A percentile compares a stretch with the other conserved stretches of the same genome.
These are phyloP conservation scores for Ifrita kowaldi DNA, from an alignment of 2,113 vertebrate genomes.

Conservation along the genomic window DNA sequence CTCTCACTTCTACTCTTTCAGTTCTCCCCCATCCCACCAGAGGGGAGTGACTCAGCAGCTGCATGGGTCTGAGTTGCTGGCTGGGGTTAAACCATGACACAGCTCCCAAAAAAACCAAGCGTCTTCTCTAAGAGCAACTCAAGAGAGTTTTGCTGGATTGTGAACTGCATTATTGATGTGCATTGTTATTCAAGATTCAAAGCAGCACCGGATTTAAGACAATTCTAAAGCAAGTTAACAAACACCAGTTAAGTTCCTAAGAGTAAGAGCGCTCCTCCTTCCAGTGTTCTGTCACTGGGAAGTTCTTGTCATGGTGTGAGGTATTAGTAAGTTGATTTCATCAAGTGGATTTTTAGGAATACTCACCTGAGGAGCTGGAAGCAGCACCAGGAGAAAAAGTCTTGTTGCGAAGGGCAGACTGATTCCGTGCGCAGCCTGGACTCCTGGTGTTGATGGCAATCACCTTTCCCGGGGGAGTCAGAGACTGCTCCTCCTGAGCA, in stretches of 20 bases:
- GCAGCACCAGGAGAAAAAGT: constrained; percentile 68
- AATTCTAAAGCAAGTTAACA: not conserved
- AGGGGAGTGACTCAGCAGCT: not conserved
- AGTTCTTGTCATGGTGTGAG: accelerated
- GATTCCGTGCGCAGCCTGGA: constrained; percentile 84
- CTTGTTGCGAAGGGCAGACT: constrained; percentile 78
- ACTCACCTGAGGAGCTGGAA: constrained; percentile 72
- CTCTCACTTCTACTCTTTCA: not conserved
- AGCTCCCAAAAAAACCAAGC: not conserved
- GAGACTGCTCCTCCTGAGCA: constrained; percentile 82
- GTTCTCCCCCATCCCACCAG: not conserved
- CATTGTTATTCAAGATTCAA: not conserved
- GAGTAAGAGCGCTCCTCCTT: not conserved
- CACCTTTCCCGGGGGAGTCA: constrained; percentile 85
- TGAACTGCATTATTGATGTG: not conserved
- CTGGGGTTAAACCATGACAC: not conserved
- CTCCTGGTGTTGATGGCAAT: constrained; percentile 79
- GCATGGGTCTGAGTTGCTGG: not conserved
- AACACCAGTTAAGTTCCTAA: not conserved
- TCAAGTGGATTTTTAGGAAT: not conserved
- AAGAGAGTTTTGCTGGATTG: not conserved
- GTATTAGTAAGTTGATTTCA: not conserved
- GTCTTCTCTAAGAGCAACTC: not conserved
- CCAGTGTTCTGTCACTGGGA: not conserved
- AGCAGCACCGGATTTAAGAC: not conserved